Evolutionary conservation across 2,113 vertebrate species (phyloP), one percentile per base, ranked within the genome.

Genomic region (Stegastes partitus): DNA sequence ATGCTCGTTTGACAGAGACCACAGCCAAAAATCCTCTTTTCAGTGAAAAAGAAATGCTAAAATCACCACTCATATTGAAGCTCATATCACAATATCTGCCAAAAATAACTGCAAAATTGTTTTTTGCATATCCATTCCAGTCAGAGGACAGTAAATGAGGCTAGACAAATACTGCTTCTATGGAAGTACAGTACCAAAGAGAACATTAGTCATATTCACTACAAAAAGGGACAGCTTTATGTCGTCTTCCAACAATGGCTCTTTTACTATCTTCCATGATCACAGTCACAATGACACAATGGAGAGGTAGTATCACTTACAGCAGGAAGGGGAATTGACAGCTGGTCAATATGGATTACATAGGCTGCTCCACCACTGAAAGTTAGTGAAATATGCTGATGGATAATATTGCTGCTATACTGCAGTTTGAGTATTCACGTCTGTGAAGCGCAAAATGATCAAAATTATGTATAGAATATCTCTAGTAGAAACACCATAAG

Each of bases 271-370:
- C 58, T 19, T 67, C 56, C 31, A 65, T 10, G 47, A 51, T 44
- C 55, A 23, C 19, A 42, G 57, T 53, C 31, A 44, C 0, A 2
- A 8, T 34, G 22, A 70, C 49, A 74, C 45, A 67, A 55, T 22
- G 56, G 12, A 49, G 10, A 25, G 19, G 18, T 18, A 49, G 26
- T 49, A 72, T 83, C 39, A n/a, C 23, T 76, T 77, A 67, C 56
- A 77, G n/a, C 14, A 59, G 0, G 47, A 73, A 21, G 3, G 4
- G 15, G 2, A 68, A 25, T 3, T 47, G 22, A 74, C 28, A 12
- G 65, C 51, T 11, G 22, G 25, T 53, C 61, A 23, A 39, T 64
- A 63, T 54, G 11, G 47, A 72, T 50, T 49, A 59, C 12, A 62
- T 6, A 54, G 18, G 42, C 28, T 14, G 18, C 16, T 11, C 56